Evolutionary conservation across 2,113 vertebrate species (phyloP).

Genomic region (Rhynchomys soricoides): DNA sequence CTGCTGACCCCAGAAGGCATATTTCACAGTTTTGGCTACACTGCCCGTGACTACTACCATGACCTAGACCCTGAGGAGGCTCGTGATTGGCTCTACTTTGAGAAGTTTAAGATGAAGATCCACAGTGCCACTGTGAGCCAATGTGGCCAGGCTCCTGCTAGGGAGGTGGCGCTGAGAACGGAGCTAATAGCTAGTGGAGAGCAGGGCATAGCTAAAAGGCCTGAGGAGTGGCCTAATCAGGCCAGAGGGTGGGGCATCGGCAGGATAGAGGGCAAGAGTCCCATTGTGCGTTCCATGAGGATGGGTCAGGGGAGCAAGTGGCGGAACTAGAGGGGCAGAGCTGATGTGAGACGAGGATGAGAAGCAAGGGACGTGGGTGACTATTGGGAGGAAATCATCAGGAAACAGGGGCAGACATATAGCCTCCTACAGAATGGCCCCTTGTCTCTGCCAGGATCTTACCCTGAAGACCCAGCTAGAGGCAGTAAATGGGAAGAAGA

Average conservation of each 20-base stretch:
- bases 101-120: constrained; percentile 99
- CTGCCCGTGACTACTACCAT: constrained; percentile 95
- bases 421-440: background rate
- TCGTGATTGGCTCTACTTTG: constrained; percentile 96
- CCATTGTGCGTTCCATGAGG: accelerated
- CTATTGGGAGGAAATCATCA: background rate
- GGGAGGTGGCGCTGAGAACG: background rate
- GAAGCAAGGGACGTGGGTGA: background rate
- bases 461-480: constrained; percentile 91
- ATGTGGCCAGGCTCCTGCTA: accelerated
- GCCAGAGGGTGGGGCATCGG: background rate
- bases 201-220: background rate
- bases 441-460: constrained; percentile 75
- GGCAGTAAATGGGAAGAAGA: constrained; percentile 92
- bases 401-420: background rate
- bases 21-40: constrained; percentile 98
- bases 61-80: constrained; percentile 97
- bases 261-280: too few relatives aligned
- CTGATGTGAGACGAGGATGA: background rate
- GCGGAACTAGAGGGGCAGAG: background rate
- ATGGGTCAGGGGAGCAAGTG: background rate
- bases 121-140: constrained; percentile 93
- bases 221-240: background rate
- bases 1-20: constrained; percentile 93
- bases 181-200: background rate